phyloP scores from a whole-genome alignment of 2,888 invertebrate species.

The Steinernema scapterisci region DNA sequence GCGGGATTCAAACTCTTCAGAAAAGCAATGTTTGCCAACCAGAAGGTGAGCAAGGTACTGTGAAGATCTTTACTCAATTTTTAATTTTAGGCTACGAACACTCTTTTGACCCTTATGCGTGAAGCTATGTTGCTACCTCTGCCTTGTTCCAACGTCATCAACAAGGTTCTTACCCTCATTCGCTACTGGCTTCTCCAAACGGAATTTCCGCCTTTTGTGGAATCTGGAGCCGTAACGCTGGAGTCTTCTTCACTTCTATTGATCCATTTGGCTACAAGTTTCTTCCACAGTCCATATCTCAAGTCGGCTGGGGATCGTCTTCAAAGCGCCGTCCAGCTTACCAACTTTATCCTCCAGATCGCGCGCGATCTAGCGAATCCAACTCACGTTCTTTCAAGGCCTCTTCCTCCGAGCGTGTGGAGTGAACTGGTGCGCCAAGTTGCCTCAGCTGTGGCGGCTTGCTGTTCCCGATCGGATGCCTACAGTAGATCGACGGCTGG shows the following conservation, averaged over 20 bases:
- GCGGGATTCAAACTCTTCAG: constrained; percentile 56
- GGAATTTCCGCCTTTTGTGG: constrained; percentile 63
- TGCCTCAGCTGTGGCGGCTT: constrained; percentile 45
- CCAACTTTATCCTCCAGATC: constrained; percentile 59
- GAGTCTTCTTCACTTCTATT: constrained; percentile 57
- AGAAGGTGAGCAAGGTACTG: constrained; percentile 36
- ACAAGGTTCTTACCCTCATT: constrained; percentile 56
- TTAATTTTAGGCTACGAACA: constrained; percentile 53
- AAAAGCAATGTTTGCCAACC: constrained; percentile 53
- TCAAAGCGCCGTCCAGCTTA: constrained; percentile 57
- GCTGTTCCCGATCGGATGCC: constrained; percentile 53
- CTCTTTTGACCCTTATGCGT: constrained; percentile 61
- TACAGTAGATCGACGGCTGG: constrained; percentile 58
- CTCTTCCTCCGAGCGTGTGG: constrained; percentile 56
- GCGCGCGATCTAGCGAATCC: constrained; percentile 60
- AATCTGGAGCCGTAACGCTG: constrained; percentile 53
- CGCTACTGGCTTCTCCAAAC: constrained; percentile 60
- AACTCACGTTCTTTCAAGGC: constrained; percentile 50
- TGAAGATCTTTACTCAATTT: neutral
- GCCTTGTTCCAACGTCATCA: constrained; percentile 63
- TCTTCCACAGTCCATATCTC: constrained; percentile 65
- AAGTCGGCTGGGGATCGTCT: constrained; percentile 55
- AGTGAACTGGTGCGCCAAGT: constrained; percentile 54
- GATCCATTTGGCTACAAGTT: constrained; percentile 58
- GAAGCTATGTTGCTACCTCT: constrained; percentile 64